These are phyloP conservation scores for Andrena minutula DNA, from an alignment of 2,888 invertebrate genomes.

Conservation along the genomic window DNA sequence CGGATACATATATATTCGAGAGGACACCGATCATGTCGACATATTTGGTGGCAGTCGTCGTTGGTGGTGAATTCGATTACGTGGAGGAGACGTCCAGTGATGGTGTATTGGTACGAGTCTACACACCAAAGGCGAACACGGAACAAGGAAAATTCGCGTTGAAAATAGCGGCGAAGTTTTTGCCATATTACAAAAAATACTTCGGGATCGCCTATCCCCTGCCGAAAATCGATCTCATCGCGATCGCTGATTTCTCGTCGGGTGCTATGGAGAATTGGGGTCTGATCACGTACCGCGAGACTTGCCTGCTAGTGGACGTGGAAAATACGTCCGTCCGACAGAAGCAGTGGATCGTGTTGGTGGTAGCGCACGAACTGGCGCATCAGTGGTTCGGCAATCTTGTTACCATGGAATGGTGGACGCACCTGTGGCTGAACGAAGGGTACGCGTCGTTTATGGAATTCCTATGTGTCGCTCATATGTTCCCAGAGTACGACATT, in stretches of 20 bases:
- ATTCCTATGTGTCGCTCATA: slow-evolving; percentile 95
- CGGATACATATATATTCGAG: slow-evolving; percentile 66
- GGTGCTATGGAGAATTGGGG: slow-evolving; percentile 99
- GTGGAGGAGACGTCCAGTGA: slow-evolving; percentile 94
- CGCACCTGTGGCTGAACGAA: slow-evolving; percentile 98
- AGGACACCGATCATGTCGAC: slow-evolving; percentile 97
- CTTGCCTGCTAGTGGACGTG: slow-evolving; percentile 95
- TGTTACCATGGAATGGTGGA: slow-evolving; percentile 99
- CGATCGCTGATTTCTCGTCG: slow-evolving; percentile 97
- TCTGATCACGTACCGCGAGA: slow-evolving; percentile 90
- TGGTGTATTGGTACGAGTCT: slow-evolving; percentile 93
- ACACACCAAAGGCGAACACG: slow-evolving; percentile 95
- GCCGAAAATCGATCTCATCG: slow-evolving; percentile 98
- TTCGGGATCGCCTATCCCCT: slow-evolving; percentile 97
- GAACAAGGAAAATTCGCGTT: slow-evolving; percentile 97
- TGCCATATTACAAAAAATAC: slow-evolving; percentile 97
- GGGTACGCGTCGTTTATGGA: slow-evolving; percentile 98
- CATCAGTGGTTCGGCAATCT: slow-evolving; percentile 99
- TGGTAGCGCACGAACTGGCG: slow-evolving; percentile 96
- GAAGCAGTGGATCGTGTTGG: slow-evolving; percentile 94
- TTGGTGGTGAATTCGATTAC: slow-evolving; percentile 98
- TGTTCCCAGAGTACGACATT: slow-evolving; percentile 98
- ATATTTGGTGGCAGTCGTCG: slow-evolving; percentile 96
- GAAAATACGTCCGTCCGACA: slow-evolving; percentile 94
- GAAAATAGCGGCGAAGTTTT: slow-evolving; percentile 95